These are phyloP conservation scores for Leucoma salicis DNA, from an alignment of 2,888 invertebrate genomes.

Conservation along the genomic window DNA sequence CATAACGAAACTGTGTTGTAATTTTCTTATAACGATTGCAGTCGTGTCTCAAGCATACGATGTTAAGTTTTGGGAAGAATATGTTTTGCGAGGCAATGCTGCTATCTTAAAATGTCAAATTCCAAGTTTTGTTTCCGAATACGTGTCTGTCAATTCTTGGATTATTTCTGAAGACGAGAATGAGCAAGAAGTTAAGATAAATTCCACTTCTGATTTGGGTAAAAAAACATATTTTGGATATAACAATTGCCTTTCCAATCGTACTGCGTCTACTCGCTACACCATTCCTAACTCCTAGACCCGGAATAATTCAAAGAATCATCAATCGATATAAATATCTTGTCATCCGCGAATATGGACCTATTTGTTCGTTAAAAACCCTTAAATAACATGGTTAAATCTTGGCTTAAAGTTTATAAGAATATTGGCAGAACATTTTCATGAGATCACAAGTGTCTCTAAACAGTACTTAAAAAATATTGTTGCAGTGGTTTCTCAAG, in stretches of 20 bases:
- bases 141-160: conserved; percentile 93
- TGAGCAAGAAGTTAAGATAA: conserved; percentile 66
- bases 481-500: conserved; percentile 94
- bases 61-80: conserved; percentile 96
- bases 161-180: conserved; percentile 87
- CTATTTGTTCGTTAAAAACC: not conserved
- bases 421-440: not conserved
- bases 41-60: conserved; percentile 95
- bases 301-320: not conserved
- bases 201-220: conserved; percentile 63
- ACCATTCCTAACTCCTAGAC: not conserved
- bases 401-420: not conserved
- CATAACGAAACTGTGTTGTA: not conserved
- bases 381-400: too few species aligned
- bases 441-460: conserved; percentile 5
- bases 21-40: conserved; percentile 74
- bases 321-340: too few species aligned
- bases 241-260: conserved; percentile 12
- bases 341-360: too few species aligned
- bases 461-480: conserved; percentile 28
- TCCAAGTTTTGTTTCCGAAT: conserved; percentile 96
- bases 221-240: conserved; percentile 21
- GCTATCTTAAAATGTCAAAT: conserved; percentile 96
- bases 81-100: conserved; percentile 94
- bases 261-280: not conserved